Evolutionary conservation across 2,113 vertebrate species (phyloP), one percentile per base, ranked within the genome.

Genomic region (Mustela lutreola): DNA sequence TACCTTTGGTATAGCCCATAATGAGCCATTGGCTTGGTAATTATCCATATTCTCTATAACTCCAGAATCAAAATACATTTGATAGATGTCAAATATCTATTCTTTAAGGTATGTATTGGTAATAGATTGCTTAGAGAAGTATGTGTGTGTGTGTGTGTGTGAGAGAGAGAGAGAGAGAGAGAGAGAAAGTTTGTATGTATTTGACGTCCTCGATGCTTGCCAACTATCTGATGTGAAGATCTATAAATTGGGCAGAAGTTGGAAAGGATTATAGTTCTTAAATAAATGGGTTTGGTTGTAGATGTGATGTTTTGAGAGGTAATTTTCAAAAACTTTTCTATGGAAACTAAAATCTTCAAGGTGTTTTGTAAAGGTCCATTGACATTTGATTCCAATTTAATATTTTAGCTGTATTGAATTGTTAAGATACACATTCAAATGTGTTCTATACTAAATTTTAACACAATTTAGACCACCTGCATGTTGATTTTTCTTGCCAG

Each of bases 301-400:
- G 28, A 60, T 0, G 8, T 50, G 31, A 62, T 83, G 3, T 67
- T 76, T 84, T 67, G 33, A 42, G 53, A 53, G 36, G 22, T 39
- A 36, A 94, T 95, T 97, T 92, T 94, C 26, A 56, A 70, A 91
- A 50, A 88, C 2, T n/a, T 91, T 95, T 89, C 12, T 33, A 67
- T 28, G 24, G 33, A 88, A 50, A 7, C 14, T 56, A 82, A 71
- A 11, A 56, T 94, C 36, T 73, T 86, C 73, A 89, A 89, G 56
- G 39, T 83, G 10, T 89, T 67, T 94, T 58, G 36, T 50, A 75
- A 26, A 82, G 19, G 58, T 79, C 12, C 45, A 56, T 56, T 67
- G 31, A 70, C 79, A 92, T 89, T 96, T 94, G 82, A 85, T 92
- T 96, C 28, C 5, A 93, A 48, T 95, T 88, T 81, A 92, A 93